Percentiles rank a stretch among this genome's conserved stretches.
Evolutionary conservation across 2,113 vertebrate genomes (phyloP).

Genomic region (Theropithecus gelada): DNA sequence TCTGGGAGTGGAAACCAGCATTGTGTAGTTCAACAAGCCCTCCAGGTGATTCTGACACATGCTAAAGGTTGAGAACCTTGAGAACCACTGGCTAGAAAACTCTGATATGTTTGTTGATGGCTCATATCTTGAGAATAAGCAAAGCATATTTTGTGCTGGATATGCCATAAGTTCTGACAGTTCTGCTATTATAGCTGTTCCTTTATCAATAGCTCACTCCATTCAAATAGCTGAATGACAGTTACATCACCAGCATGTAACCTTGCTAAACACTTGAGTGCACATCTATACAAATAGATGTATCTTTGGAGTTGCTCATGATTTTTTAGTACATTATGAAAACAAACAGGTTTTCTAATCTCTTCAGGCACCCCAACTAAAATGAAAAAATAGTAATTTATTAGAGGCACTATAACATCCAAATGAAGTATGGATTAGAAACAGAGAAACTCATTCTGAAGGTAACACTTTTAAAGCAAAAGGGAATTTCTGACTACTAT

Average conservation of each 20-base stretch:
- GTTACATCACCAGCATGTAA: background rate
- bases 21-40: background rate
- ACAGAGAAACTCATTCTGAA: conserved; percentile 2
- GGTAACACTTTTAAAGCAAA: conserved; percentile 23
- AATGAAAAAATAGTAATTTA: background rate
- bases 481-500: background rate
- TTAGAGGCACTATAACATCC: background rate
- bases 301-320: background rate
- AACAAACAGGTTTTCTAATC: background rate
- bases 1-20: background rate
- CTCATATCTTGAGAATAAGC: background rate
- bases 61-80: background rate
- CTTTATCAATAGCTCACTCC: background rate
- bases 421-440: background rate
- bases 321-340: background rate
- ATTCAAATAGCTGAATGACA: background rate
- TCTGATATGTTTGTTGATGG: background rate
- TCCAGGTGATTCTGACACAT: background rate
- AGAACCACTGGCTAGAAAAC: background rate
- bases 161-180: background rate
- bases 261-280: background rate
- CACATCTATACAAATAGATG: background rate
- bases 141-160: background rate
- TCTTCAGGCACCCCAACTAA: background rate
- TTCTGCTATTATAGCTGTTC: background rate